Evolutionary conservation across 92 coral and sea anemone species (phyloP), one percentile per base, ranked within the genome.

Genomic region (Blastomussa wellsi): DNA sequence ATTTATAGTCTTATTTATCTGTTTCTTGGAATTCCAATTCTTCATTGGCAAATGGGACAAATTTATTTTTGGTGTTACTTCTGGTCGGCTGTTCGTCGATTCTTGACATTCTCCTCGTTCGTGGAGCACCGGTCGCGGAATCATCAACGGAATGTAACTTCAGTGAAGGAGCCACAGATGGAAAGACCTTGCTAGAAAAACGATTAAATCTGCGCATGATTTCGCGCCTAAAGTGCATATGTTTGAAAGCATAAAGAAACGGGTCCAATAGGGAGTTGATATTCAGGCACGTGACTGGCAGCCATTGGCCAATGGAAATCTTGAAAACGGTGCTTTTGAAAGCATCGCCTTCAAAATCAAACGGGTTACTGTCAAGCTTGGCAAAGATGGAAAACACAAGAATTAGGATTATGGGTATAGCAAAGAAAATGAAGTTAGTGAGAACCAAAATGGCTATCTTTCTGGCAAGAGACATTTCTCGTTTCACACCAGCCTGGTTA

Each of bases 231-330:
- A 93, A 93, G 33, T 90, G 82, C 2, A 85, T 71, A 78, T 93
- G 93, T 64, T 92, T 82, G 77, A 85, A 93, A 5, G 96, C 94
- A 36, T 90, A 93, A 65, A 93, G 84, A 38, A 90, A 90, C 14
- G 96, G 96, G 57, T 93, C 96, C 65, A 90, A 88, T 41, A 93
- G 74, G 66, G 96, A 90, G 71, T 93, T 93, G 31, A 93, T 88
- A 36, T 89, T 90, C 79, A 93, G 86, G 72, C 96, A 93, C 55
- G 96, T 93, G 75, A 93, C 96, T 0, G 96, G 96, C 3, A 93
- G 83, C 96, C 96, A 93, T 86, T 93, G 96, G 39, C 96, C 96
- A 55, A 90, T 86, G 24, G 81, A 76, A 79, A 93, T 91, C 82
- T 93, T 93, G 78, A 86, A 90, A 52, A 86, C 79, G 48, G 94